These are phyloP conservation scores for Sciaenops ocellatus DNA, from an alignment of 2,797 vertebrate species.

Conservation along the genomic window DNA sequence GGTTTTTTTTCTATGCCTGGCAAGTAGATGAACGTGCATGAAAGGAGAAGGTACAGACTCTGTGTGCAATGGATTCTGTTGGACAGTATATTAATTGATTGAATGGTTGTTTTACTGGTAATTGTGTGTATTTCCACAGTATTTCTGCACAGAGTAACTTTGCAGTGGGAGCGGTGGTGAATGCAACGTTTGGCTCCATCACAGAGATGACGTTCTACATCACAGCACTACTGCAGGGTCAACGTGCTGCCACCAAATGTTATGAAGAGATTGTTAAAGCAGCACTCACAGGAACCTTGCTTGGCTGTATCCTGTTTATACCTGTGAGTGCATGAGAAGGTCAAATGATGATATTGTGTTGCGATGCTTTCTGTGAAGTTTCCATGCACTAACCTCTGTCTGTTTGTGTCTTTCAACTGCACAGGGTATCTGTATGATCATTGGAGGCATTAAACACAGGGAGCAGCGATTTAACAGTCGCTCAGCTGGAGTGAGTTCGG, in stretches of 20 bases:
- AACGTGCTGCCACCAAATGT: slow-evolving; percentile 84
- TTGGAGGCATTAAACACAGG: slow-evolving; percentile 90
- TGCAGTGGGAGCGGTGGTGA: slow-evolving; percentile 92
- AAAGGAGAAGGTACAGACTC: neutral
- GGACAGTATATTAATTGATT: neutral
- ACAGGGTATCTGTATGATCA: slow-evolving; percentile 94
- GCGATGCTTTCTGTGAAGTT: neutral
- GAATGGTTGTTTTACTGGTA: neutral
- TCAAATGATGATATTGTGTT: neutral
- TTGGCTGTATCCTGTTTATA: slow-evolving; percentile 91
- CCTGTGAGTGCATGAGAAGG: slow-evolving; percentile 84
- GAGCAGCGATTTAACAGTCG: slow-evolving; percentile 94
- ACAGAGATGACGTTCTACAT: slow-evolving; percentile 95
- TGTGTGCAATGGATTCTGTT: neutral
- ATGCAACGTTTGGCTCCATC: slow-evolving; percentile 93
- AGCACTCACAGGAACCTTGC: slow-evolving; percentile 89
- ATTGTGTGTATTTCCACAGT: slow-evolving; percentile 66
- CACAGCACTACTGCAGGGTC: slow-evolving; percentile 90
- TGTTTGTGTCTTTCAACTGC: neutral
- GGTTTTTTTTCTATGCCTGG: neutral
- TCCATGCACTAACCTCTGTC: neutral
- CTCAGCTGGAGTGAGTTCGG: slow-evolving; percentile 91
- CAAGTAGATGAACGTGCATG: neutral
- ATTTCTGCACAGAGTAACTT: slow-evolving; percentile 94
- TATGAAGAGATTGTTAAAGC: slow-evolving; percentile 92